Evolutionary conservation across 2,113 vertebrate species (phyloP).

Genomic region (Chelonoidis abingdonii): DNA sequence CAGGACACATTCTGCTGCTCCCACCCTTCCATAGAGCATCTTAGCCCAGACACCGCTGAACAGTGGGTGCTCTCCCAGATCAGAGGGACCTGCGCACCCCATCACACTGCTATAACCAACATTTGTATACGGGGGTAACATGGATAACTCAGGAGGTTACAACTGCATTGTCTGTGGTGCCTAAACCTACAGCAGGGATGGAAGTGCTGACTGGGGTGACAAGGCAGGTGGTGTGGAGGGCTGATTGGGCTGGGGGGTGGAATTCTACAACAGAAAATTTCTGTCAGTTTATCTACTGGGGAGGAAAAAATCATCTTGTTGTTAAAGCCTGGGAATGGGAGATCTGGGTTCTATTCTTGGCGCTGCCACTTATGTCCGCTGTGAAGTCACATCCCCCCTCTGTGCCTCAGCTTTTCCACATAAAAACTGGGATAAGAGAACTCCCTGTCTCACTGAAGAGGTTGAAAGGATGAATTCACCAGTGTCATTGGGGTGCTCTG

Average conservation of each 20-base stretch:
- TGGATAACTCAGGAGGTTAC: background rate
- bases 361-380: background rate
- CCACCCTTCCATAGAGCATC: background rate
- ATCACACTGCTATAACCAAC: background rate
- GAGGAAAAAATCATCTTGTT: background rate
- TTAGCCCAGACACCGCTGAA: background rate
- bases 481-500: background rate
- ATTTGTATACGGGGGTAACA: background rate
- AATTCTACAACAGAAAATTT: background rate
- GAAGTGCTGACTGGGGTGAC: background rate
- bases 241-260: background rate
- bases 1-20: background rate
- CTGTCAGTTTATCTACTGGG: background rate
- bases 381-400: background rate
- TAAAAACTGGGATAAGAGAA: background rate
- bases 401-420: background rate
- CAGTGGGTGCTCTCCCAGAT: background rate
- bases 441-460: background rate
- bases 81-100: background rate
- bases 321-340: background rate
- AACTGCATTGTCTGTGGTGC: fast-evolving
- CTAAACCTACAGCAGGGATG: fast-evolving
- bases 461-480: background rate
- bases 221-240: background rate
- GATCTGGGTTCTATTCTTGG: background rate